These are phyloP conservation scores for Harpalus rubripes DNA, from an alignment of 2,888 invertebrate species.

Conservation along the genomic window DNA sequence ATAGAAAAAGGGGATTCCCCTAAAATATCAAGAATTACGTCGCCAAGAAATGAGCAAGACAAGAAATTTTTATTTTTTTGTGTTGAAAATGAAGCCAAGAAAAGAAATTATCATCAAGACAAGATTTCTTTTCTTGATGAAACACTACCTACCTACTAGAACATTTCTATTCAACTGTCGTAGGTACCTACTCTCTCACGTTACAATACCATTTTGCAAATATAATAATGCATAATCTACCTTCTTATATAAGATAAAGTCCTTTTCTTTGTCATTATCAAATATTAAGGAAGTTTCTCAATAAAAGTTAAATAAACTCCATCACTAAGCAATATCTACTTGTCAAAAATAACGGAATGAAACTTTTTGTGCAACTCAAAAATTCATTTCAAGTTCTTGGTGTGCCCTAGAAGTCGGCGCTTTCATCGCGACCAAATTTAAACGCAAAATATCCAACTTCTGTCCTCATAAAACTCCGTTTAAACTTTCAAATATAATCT, in stretches of 20 bases:
- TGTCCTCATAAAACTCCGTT: slow-evolving; percentile 43
- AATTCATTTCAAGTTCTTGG: slow-evolving; percentile 41
- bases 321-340: slow-evolving; percentile 25
- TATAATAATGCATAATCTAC: not conserved
- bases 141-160: too few relatives aligned
- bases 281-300: not conserved
- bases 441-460: slow-evolving; percentile 46
- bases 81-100: too few relatives aligned
- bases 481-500: slow-evolving; percentile 53
- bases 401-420: not conserved
- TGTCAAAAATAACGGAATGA: slow-evolving; percentile 49
- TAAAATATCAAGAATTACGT: too few relatives aligned
- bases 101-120: too few relatives aligned
- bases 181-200: too few relatives aligned
- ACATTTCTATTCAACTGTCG: too few relatives aligned
- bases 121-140: too few relatives aligned
- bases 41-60: too few relatives aligned
- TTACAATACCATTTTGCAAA: too few relatives aligned
- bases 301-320: slow-evolving; percentile 38
- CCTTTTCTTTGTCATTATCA: not conserved
- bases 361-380: slow-evolving; percentile 25
- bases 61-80: too few relatives aligned
- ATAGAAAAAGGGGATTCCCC: too few relatives aligned
- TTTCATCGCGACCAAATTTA: slow-evolving; percentile 25
- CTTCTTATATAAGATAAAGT: too few relatives aligned